Percentiles rank a stretch among this genome's conserved stretches.
Conservation (phyloP, 2,113 vertebrate genomes). For the Ovis aries region ARS-UI_Ramb_v3.0 NC_056056.1:72581001-72581500, state of each 20-base stretch:
- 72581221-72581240: background rate
- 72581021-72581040: background rate
- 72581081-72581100: background rate
- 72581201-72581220: background rate
- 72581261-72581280: background rate
- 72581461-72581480: background rate
- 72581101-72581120: background rate
- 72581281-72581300: background rate
- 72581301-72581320: background rate
- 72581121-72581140: background rate
- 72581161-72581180: background rate
- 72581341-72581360: background rate
- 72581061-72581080: background rate
- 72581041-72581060: background rate
- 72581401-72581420: background rate
- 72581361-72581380: background rate
- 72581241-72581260: background rate
- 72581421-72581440: background rate
- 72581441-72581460: background rate
- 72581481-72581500: background rate
- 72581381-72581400: background rate
- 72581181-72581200: background rate
- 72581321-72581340: background rate
- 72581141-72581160: background rate
- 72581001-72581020: background rate